Evolutionary conservation across 2,113 vertebrate species (phyloP).

Genomic region (Patagioenas fasciata): DNA sequence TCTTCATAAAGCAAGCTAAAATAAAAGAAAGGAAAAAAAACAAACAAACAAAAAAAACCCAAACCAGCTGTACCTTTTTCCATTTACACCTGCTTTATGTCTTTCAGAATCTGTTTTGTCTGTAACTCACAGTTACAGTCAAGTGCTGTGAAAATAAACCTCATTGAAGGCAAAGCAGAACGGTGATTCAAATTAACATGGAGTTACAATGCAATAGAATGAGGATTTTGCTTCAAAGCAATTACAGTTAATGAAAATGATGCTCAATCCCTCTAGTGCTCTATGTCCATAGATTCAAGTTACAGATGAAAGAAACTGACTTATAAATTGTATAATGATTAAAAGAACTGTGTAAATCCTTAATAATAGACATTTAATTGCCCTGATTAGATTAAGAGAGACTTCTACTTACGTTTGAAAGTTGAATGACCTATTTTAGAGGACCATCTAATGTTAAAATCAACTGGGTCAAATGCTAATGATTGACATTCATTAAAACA

Average conservation of each 20-base stretch:
- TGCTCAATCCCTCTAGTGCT: not conserved
- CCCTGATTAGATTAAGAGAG: not conserved
- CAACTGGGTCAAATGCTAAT: not conserved
- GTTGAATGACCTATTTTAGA: not conserved
- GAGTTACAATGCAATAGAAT: constrained; percentile 2
- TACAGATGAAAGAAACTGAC: constrained; percentile 45
- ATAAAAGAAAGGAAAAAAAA: not conserved
- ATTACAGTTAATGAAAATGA: constrained; percentile 60
- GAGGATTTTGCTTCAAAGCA: constrained; percentile 66
- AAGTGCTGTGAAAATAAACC: not conserved
- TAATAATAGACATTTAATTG: constrained; percentile 54
- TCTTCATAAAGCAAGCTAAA: not conserved
- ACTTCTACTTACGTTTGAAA: not conserved
- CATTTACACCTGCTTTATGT: not conserved
- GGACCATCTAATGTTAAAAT: not conserved
- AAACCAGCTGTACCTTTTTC: not conserved
- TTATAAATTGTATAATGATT: constrained; percentile 25
- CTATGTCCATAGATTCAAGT: constrained; percentile 7
- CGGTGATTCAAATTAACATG: constrained; percentile 13
- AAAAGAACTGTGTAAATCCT: constrained; percentile 30
- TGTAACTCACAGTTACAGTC: constrained; percentile 9
- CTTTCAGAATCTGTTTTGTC: not conserved
- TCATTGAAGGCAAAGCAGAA: not conserved
- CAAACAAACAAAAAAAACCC: too few species aligned
- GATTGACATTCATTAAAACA: not conserved